phyloP scores from a whole-genome alignment of 2,888 invertebrate genomes.

The Meandrusa payeni region DNA sequence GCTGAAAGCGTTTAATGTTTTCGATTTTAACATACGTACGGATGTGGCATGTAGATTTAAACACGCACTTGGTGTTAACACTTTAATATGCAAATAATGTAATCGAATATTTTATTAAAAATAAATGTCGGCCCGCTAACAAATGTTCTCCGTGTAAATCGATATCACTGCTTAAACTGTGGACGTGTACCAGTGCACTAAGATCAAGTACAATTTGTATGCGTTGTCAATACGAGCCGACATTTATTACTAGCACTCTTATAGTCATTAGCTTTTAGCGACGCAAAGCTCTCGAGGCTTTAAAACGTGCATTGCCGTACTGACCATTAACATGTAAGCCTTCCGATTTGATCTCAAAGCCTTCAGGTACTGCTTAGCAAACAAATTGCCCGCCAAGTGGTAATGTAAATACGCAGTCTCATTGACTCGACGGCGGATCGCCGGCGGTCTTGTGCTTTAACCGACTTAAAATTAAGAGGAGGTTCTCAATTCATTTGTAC shows the following conservation, averaged over 20 bases:
- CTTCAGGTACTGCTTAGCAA: slow-evolving; percentile 18
- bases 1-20: too few species aligned
- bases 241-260: slow-evolving; percentile 50
- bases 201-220: slow-evolving; percentile 59
- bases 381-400: slow-evolving; percentile 20
- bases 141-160: slow-evolving; percentile 37
- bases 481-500: too few species aligned
- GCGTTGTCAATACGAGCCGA: slow-evolving; percentile 49
- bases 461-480: too few species aligned
- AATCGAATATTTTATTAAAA: slow-evolving; percentile 2
- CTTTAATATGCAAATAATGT: slow-evolving; percentile 25
- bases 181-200: slow-evolving; percentile 28
- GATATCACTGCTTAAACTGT: slow-evolving; percentile 36
- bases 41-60: too few species aligned
- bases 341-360: slow-evolving; percentile 27
- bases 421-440: slow-evolving; percentile 10
- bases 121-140: slow-evolving; percentile 15
- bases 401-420: slow-evolving; percentile 19
- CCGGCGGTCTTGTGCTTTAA: background rate
- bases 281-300: slow-evolving; percentile 31
- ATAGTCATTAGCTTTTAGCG: slow-evolving; percentile 49
- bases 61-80: background rate
- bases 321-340: slow-evolving; percentile 34
- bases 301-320: slow-evolving; percentile 34
- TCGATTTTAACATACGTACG: too few species aligned